Base-by-base conservation (phyloP, 2,888 invertebrate species). In the Eupithecia subfuscata region DNA sequence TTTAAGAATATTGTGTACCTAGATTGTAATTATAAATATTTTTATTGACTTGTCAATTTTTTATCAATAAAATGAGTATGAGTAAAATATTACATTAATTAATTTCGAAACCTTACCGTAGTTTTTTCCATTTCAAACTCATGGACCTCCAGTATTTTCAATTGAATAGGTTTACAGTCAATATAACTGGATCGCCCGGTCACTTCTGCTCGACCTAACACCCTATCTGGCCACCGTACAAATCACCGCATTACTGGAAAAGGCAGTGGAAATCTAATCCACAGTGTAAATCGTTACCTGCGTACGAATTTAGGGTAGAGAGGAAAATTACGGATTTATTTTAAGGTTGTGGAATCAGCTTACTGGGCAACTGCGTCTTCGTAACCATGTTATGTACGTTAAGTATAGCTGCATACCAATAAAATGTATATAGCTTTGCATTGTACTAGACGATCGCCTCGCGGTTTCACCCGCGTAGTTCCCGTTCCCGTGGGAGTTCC, bases 211-310 rank as follows among this genome's bases (percentile, higher is more conserved):
- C 45, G 22, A 68, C 43, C 43, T 45, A 68, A 43, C 22, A 25
- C 43, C 75, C 76, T 71, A 69, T 76, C 70, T 77, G 73, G 63
- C 74, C 76, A 68, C 76, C 34, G 71, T 79, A 81, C 81, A 80
- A 81, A 81, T 81, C 81, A 81, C 79, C 74, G 75, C 80, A 82
- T 81, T 82, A 82, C 77, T 76, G 75, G 78, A 75, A 81, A 81
- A 78, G 81, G 77, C 75, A 74, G 75, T 77, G 71, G 80, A 78
- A 77, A 82, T 81, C 75, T 82, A 80, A 82, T 82, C 43, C 43
- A 68, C n/a, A 67, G 16, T 22, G 68, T 40, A 68, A 45, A 68
- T 68, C 68, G 37, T 40, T 43, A 22, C 30, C 64, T 64, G 43
- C 11, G 14, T n/a, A 25, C 68, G 43, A 8, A 68, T n/a, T 14